phyloP scores from a whole-genome alignment of 2,113 vertebrate species.

The Nicator chloris region DNA sequence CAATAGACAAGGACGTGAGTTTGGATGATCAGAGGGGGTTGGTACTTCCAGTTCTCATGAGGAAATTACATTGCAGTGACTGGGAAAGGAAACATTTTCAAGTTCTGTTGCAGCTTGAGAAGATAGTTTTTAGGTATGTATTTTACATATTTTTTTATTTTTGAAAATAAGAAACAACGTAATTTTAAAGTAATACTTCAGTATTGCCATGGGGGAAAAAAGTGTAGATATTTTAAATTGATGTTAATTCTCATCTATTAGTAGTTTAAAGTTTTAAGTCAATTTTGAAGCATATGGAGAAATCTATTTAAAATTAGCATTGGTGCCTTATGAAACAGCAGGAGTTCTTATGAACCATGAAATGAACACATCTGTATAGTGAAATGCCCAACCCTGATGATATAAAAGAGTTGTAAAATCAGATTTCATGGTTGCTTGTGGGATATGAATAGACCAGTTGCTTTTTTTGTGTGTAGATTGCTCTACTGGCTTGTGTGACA shows the following conservation, averaged over 20 bases:
- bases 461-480: neutral
- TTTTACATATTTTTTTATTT: neutral
- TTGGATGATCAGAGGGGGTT: neutral
- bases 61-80: neutral
- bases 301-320: neutral
- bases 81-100: neutral
- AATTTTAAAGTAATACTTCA: neutral
- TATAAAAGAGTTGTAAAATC: neutral
- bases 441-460: neutral
- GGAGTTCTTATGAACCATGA: neutral
- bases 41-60: neutral
- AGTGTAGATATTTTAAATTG: neutral
- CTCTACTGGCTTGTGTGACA: neutral
- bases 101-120: neutral
- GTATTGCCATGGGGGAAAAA: neutral
- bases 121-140: neutral
- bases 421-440: neutral
- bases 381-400: neutral
- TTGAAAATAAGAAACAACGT: neutral
- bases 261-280: neutral
- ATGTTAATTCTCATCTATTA: neutral
- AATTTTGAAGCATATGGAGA: neutral
- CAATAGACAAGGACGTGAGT: neutral
- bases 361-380: neutral
- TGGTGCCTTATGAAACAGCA: neutral